Conservation (phyloP, 2,888 invertebrate species). For the Oligia fasciuncula region DNA sequence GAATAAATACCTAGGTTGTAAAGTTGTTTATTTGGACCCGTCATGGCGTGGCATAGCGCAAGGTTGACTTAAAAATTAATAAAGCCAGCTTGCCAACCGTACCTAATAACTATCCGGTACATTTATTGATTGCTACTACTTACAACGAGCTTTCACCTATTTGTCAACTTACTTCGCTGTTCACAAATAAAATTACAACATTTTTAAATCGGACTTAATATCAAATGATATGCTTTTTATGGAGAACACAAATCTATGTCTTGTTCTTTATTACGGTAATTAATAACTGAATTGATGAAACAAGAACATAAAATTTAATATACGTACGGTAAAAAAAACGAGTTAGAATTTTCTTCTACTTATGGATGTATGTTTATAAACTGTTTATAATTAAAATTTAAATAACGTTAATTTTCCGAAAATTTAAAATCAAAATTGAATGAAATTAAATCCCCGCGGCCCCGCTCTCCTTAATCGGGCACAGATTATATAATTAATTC, state of each 20-base stretch:
- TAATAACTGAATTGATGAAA: conserved; percentile 1
- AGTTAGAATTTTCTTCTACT: not conserved
- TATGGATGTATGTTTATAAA: not conserved
- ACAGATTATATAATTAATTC: conserved; percentile 45
- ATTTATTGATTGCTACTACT: conserved; percentile 54
- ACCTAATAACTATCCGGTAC: conserved; percentile 40
- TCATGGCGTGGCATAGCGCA: conserved; percentile 16
- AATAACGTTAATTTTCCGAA: not conserved
- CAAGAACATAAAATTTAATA: not conserved
- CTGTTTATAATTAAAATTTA: not conserved
- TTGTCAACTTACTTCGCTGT: conserved; percentile 30
- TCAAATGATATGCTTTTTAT: conserved; percentile 22
- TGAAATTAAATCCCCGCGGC: conserved; percentile 14
- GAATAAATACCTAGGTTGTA: not conserved
- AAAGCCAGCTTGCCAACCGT: conserved; percentile 34
- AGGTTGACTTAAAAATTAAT: conserved; percentile 56
- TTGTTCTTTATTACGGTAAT: conserved; percentile 6
- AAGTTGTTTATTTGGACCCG: conserved; percentile 14
- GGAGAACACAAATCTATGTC: conserved; percentile 20
- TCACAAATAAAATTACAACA: conserved; percentile 24
- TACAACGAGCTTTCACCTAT: conserved; percentile 48
- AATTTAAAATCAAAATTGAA: conserved; percentile 22
- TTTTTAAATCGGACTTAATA: conserved; percentile 13
- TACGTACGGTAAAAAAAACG: not conserved
- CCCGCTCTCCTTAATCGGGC: conserved; percentile 11